These are phyloP conservation scores for Nyctereutes procyonoides DNA, from an alignment of 2,113 vertebrate genomes.

Conservation along the genomic window DNA sequence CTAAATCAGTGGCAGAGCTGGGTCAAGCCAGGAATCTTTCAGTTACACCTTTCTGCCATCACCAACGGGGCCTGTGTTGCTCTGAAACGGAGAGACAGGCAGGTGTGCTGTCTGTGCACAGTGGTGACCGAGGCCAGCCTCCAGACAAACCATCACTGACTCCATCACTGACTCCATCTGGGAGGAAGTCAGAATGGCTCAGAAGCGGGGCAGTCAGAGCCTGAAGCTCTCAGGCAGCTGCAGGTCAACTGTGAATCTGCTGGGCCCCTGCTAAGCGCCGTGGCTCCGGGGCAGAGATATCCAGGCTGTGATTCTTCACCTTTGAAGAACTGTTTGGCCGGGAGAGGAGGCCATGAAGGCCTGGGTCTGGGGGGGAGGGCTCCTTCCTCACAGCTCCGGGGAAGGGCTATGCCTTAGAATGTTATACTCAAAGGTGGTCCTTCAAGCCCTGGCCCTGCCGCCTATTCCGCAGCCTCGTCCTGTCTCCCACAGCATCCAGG, in stretches of 20 bases:
- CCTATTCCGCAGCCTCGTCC: rapidly evolving
- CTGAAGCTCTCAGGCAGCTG: background rate
- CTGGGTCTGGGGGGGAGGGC: background rate
- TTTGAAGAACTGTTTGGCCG: background rate
- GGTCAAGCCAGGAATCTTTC: background rate
- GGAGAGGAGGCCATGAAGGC: background rate
- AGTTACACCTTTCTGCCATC: background rate
- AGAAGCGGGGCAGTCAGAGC: background rate
- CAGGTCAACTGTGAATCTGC: background rate
- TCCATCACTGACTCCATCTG: rapidly evolving
- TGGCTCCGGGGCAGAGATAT: background rate
- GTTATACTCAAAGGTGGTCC: background rate
- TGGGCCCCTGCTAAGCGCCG: background rate
- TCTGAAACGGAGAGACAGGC: background rate
- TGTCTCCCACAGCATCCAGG: rapidly evolving
- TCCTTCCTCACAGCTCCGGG: background rate
- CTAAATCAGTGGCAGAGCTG: rapidly evolving
- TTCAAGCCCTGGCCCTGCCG: background rate
- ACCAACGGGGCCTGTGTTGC: background rate
- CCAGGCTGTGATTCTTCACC: background rate
- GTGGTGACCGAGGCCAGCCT: rapidly evolving
- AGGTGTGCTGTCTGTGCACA: background rate
- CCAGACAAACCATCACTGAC: rapidly evolving
- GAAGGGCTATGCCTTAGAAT: background rate
- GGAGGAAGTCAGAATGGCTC: background rate